A percentile compares a stretch with the other conserved stretches of the same genome.
Evolutionary conservation across 2,888 invertebrate genomes (phyloP).

Genomic region (Hololepta plana): DNA sequence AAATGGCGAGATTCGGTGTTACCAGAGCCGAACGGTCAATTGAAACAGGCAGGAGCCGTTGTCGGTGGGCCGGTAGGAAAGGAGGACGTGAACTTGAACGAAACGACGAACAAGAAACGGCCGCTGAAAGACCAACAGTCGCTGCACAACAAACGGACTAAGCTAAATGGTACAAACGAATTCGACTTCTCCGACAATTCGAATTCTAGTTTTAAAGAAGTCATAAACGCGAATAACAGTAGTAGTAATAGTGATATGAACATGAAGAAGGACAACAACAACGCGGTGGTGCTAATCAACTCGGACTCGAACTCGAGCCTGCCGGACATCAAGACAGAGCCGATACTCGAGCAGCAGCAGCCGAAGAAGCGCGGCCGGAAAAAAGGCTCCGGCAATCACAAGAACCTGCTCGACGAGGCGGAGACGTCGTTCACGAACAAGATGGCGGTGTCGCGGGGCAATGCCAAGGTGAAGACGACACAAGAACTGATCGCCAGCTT

Average conservation of each 20-base stretch:
- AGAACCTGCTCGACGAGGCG: conserved; percentile 30
- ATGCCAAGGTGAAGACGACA: conserved; percentile 55
- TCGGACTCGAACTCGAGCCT: conserved; percentile 33
- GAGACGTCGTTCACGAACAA: conserved; percentile 36
- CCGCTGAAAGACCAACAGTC: conserved; percentile 11
- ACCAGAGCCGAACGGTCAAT: conserved; percentile 30
- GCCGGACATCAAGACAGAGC: conserved; percentile 26
- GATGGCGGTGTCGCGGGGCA: conserved; percentile 36
- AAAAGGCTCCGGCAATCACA: conserved; percentile 37
- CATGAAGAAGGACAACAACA: conserved; percentile 7
- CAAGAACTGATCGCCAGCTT: conserved; percentile 65
- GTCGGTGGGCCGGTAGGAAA: conserved; percentile 11
- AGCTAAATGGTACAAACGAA: conserved; percentile 28
- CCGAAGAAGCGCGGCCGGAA: conserved; percentile 39
- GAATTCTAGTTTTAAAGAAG: conserved; percentile 27
- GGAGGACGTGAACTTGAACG: conserved; percentile 9
- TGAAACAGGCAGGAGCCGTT: conserved; percentile 15
- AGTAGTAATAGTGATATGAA: background rate
- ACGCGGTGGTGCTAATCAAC: conserved; percentile 21
- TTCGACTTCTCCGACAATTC: conserved; percentile 26
- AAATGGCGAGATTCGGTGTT: conserved; percentile 81
- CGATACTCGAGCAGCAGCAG: conserved; percentile 20
- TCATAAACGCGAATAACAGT: conserved; percentile 12
- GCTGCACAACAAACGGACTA: conserved; percentile 24
- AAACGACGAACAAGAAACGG: conserved; percentile 11